Evolutionary conservation across 2,113 vertebrate species (phyloP).

Genomic region (Varanus komodoensis): DNA sequence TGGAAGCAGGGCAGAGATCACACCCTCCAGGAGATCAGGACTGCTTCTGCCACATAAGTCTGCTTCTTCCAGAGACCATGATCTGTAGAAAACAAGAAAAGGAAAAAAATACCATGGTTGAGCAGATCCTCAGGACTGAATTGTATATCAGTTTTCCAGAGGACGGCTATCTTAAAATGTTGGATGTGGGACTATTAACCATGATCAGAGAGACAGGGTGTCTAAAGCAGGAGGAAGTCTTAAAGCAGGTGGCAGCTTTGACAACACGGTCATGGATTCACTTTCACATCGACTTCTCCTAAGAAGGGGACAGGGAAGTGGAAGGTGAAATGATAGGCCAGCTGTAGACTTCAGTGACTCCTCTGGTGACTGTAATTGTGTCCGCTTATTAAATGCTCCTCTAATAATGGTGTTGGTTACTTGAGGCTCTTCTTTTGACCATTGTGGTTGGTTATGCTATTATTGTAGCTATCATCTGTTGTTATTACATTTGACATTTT

Average conservation of each 20-base stretch:
- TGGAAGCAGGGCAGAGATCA: neutral
- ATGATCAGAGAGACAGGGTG: neutral
- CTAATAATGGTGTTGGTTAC: neutral
- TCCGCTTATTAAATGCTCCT: too few species aligned
- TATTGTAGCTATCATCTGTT: neutral
- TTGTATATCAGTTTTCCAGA: too few species aligned
- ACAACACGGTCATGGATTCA: neutral
- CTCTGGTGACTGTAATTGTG: neutral
- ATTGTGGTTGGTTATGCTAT: neutral
- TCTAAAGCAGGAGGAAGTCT: neutral
- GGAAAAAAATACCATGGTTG: neutral
- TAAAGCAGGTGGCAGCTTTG: neutral
- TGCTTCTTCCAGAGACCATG: neutral
- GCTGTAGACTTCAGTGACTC: neutral
- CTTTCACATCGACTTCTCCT: neutral
- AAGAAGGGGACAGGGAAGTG: neutral
- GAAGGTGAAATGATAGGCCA: neutral
- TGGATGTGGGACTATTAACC: neutral
- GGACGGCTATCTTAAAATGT: neutral
- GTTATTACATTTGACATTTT: neutral
- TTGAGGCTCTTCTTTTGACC: neutral
- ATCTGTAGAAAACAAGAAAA: neutral
- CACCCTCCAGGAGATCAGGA: neutral
- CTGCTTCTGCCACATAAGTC: neutral
- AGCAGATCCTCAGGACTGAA: neutral